Percentiles rank a stretch among this genome's conserved stretches.
These are phyloP conservation scores for Protophormia terraenovae DNA, from an alignment of 2,888 invertebrate genomes.

Conservation along the genomic window DNA sequence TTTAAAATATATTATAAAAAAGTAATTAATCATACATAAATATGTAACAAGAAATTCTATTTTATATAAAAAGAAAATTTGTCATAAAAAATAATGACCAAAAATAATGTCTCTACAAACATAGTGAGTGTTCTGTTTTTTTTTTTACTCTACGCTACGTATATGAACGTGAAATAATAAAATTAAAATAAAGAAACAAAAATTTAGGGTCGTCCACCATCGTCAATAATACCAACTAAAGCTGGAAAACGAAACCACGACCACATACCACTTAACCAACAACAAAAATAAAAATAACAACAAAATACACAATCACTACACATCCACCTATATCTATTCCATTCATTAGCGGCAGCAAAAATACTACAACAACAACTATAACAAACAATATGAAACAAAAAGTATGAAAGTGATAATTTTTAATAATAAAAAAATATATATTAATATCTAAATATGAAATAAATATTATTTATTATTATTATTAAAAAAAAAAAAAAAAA, in stretches of 20 bases:
- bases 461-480: constrained; percentile 35
- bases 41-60: background rate
- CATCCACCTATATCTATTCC: background rate
- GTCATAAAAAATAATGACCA: constrained; percentile 23
- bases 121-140: no score
- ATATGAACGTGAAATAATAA: constrained; percentile 10
- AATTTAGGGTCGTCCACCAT: constrained; percentile 27
- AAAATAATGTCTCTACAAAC: constrained; percentile 26
- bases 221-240: background rate
- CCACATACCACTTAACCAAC: constrained; percentile 35
- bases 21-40: background rate
- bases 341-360: constrained; percentile 27
- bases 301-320: constrained; percentile 1
- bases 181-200: no score
- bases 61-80: background rate
- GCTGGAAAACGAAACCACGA: constrained; percentile 38
- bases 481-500: constrained; percentile 15
- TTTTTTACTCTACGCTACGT: background rate
- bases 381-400: constrained; percentile 36
- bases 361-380: constrained; percentile 14
- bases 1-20: background rate
- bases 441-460: background rate
- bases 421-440: background rate
- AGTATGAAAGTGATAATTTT: constrained; percentile 59
- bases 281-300: constrained; percentile 10